Conservation (phyloP, 2,113 vertebrate species). For the Microcebus ravelobensis region DNA sequence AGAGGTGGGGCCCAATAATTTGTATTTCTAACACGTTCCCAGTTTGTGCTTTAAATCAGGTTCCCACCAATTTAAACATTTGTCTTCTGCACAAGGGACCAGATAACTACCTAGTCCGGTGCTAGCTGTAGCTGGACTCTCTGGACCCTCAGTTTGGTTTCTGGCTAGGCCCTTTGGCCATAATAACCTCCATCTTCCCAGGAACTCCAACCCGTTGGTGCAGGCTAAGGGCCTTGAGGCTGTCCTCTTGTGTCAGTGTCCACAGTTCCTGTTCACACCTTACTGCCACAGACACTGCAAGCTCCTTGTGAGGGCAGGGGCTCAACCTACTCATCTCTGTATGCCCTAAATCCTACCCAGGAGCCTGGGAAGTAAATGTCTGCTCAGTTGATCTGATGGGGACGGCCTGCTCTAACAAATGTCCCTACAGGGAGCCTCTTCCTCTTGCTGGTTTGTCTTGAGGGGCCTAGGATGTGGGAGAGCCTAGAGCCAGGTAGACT, state of each 20-base stretch:
- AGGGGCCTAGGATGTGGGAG: background rate
- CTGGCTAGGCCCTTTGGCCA: background rate
- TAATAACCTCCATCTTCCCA: background rate
- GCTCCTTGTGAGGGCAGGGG: background rate
- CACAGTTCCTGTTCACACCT: background rate
- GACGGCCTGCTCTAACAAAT: background rate
- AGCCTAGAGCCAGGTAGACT: background rate
- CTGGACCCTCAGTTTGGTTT: background rate
- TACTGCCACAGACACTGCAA: background rate
- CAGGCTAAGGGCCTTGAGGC: background rate
- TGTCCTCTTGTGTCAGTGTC: background rate
- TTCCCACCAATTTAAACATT: background rate
- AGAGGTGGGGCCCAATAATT: background rate
- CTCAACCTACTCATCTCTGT: background rate
- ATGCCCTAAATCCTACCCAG: background rate
- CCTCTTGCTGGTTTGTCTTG: background rate
- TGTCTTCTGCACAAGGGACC: background rate
- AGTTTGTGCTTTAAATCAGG: constrained; percentile 19
- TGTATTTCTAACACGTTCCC: constrained; percentile 23
- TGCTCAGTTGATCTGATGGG: background rate
- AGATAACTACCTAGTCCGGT: background rate
- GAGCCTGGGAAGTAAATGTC: background rate
- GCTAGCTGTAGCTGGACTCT: background rate
- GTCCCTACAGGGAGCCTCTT: background rate
- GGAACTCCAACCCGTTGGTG: background rate